Evolutionary conservation across 2,113 vertebrate genomes (phyloP).

Genomic region (Syngnathus floridae): DNA sequence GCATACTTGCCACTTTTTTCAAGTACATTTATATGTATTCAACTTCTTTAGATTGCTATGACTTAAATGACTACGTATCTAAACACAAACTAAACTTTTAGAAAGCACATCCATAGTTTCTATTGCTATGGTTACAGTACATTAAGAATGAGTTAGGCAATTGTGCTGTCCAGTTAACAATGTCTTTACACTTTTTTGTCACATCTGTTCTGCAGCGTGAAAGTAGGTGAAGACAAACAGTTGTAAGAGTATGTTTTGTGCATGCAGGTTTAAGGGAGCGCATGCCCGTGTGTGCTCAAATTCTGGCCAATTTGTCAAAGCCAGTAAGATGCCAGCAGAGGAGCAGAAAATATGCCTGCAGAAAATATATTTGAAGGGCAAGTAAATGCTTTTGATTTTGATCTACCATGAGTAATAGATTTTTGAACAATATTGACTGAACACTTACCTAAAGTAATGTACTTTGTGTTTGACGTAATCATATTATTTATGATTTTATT

Average conservation of each 20-base stretch:
- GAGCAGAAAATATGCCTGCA: slow-evolving; percentile 23
- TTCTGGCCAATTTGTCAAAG: slow-evolving; percentile 73
- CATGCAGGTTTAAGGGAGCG: slow-evolving; percentile 25
- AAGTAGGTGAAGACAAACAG: background rate
- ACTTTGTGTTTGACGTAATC: too few species aligned
- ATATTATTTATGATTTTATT: too few species aligned
- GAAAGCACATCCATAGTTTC: background rate
- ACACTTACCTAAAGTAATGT: too few species aligned
- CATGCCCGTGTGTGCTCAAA: slow-evolving; percentile 44
- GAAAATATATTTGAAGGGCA: background rate
- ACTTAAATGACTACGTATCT: background rate
- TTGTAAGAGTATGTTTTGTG: background rate
- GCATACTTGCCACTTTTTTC: slow-evolving; percentile 13
- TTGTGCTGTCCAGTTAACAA: too few species aligned
- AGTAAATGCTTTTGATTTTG: slow-evolving; percentile 65
- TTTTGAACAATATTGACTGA: background rate
- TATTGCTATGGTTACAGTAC: background rate
- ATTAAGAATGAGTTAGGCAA: background rate
- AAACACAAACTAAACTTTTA: background rate
- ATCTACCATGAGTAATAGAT: slow-evolving; percentile 11
- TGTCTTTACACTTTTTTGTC: background rate
- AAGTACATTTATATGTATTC: background rate
- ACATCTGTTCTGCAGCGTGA: background rate
- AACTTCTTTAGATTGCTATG: background rate
- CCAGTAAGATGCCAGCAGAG: slow-evolving; percentile 9